Percentiles rank a stretch among this genome's conserved stretches.
Conservation (phyloP, 2,113 vertebrate species). For the Leiothrix lutea region DNA sequence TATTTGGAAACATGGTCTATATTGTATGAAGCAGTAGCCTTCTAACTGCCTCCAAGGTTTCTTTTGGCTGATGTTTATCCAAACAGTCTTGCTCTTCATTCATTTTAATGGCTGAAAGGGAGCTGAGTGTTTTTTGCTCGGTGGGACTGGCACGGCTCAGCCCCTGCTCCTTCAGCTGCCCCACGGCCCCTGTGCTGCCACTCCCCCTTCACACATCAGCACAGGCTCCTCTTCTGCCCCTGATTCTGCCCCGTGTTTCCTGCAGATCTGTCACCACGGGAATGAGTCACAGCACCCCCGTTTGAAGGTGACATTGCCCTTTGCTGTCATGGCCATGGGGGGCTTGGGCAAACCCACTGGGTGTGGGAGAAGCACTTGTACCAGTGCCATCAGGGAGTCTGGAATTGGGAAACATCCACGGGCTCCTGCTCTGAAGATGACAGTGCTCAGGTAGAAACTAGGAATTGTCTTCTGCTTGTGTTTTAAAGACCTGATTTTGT, state of each 20-base stretch:
- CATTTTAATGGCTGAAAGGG: constrained; percentile 58
- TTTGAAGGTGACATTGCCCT: neutral
- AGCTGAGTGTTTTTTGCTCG: constrained; percentile 53
- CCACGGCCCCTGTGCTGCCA: neutral
- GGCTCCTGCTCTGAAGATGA: neutral
- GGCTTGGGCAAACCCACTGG: neutral
- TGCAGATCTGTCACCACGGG: neutral
- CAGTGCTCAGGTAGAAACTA: neutral
- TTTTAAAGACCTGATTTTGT: neutral
- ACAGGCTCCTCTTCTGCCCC: neutral
- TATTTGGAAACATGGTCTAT: constrained; percentile 74
- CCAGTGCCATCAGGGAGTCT: neutral
- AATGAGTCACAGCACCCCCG: accelerated
- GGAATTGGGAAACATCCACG: neutral
- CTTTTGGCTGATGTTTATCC: constrained; percentile 70
- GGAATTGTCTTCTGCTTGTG: neutral
- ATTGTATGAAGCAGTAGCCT: constrained; percentile 70
- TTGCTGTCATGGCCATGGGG: neutral
- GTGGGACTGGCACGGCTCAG: constrained; percentile 8
- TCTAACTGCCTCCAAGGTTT: constrained; percentile 69
- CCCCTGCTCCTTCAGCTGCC: neutral
- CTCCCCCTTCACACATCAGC: neutral
- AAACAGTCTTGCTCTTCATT: constrained; percentile 72
- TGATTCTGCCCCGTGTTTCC: neutral
- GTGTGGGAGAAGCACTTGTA: neutral